Base-by-base conservation (phyloP, 2,888 invertebrate genomes). In the Agriopis marginaria region DNA sequence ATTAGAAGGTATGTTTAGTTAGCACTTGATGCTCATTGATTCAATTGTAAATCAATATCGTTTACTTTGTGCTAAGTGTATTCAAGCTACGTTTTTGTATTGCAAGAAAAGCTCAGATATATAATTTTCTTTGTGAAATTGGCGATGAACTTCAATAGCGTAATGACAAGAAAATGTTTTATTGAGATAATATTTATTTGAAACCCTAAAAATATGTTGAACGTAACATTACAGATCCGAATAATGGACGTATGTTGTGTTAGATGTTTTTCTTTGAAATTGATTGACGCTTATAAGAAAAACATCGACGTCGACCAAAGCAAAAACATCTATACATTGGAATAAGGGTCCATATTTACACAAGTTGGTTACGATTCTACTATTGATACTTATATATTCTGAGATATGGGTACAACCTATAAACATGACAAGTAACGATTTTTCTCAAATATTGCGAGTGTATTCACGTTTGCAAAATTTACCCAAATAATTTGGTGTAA, bases 141-240 rank as follows among this genome's bases (percentile, higher is more conserved):
- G 39, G 12, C 7, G 7, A 32, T 32, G 3, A 32, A 10, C 2
- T 14, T 4, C 14, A 10, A 0, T 14, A 39, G 3, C 39, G 17
- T 23, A 39, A 32, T 39, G 32, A 39, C n/a, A 14, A 40, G 39
- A 56, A 47, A 42, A n/a, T 14, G 10, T 10, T 42, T 14, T n/a
- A n/a, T n/a, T 55, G 55, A 10, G 40, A 55, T 55, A 55, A 42
- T 55, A 55, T 55, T 55, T 55, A 55, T 42, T 55, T 42, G 55
- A 55, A 55, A 42, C 42, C 55, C 14, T 42, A 56, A n/a, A 42
- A 42, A 56, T 17, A 56, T 56, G n/a, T 40, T 17, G 42, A 56
- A 14, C 39, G 17, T 39, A 54, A 40, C 10, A 51, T 32, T 51
- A 11, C n/a, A 40, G 40, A 54, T 39, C 39, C n/a, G 40, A 56